Base-by-base conservation (phyloP, 2,888 invertebrate species). In the Archips xylosteana region DNA sequence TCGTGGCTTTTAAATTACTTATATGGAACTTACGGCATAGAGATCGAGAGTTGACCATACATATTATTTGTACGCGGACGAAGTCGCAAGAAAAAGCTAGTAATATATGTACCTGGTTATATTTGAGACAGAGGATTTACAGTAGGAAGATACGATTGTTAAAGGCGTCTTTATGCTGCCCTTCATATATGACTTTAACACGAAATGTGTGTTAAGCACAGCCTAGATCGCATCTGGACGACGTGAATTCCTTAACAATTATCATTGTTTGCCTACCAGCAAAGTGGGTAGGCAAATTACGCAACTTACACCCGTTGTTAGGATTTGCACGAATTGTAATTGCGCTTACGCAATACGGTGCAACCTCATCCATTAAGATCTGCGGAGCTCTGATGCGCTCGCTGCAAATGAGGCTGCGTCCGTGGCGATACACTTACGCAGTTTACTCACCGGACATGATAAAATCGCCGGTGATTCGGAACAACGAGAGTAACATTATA, bases 251-350 rank as follows among this genome's bases (percentile, higher is more conserved):
- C 47, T 49, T 34, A 64, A 49, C 64, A 65, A 65, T 65, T 39
- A 65, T 65, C 51, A 65, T 65, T 65, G 64, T 65, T 36, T 51
- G 64, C 36, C 34, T 49, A 34, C 49, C 23, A 23, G 32, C 39
- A 12, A 45, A 51, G 23, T 54, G 23, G 32, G 32, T 32, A 57
- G 57, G 32, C 32, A 49, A 34, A 64, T 74, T 74, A 60, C 74
- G 13, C 60, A 74, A 74, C 49, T 13, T 34, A 64, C 65, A 70
- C 72, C 72, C 42, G 69, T 65, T 70, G 70, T 70, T 70, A 65
- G 65, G 69, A 70, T 70, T 70, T 74, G 69, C 74, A 74, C 74
- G 74, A 74, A 70, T 70, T 70, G 69, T 70, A 70, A 74, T 69
- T 54, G 54, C 45, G 9, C 47, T 73, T 59, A 74, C 74, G 64